Evolutionary conservation across 2,888 invertebrate species (phyloP).

Genomic region (Campaea margaritaria): DNA sequence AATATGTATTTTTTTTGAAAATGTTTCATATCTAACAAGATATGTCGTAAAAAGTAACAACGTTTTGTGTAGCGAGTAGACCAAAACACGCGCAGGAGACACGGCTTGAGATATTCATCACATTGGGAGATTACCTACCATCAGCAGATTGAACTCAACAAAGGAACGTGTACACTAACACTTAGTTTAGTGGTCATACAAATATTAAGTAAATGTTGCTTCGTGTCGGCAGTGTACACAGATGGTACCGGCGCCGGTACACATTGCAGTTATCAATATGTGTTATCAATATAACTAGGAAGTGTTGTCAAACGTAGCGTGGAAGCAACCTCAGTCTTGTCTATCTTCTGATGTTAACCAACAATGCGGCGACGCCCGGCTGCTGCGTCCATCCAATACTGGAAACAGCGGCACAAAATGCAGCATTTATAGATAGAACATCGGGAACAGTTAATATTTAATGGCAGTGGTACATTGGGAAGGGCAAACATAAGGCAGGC

Average conservation of each 20-base stretch:
- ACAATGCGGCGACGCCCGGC: constrained; percentile 66
- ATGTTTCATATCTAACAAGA: too few relatives aligned
- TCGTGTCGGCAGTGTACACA: constrained; percentile 59
- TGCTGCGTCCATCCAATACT: constrained; percentile 60
- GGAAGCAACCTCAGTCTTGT: constrained; percentile 83
- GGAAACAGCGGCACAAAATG: constrained; percentile 44
- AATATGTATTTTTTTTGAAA: too few relatives aligned
- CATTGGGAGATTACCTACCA: constrained; percentile 9
- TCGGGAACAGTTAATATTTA: too few relatives aligned
- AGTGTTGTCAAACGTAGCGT: constrained; percentile 68
- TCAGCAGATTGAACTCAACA: constrained; percentile 30
- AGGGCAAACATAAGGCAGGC: too few relatives aligned
- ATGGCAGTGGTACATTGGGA: too few relatives aligned
- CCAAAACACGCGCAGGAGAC: too few relatives aligned
- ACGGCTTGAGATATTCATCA: too few relatives aligned
- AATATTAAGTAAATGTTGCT: constrained; percentile 35
- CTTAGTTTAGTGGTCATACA: constrained; percentile 40
- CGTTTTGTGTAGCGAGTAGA: too few relatives aligned
- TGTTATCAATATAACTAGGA: constrained; percentile 67
- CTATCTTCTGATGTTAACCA: constrained; percentile 75
- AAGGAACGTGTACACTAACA: constrained; percentile 27
- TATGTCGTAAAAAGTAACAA: too few relatives aligned
- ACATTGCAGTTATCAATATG: constrained; percentile 68
- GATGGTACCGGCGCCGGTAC: constrained; percentile 59
- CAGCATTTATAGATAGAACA: constrained; percentile 19